phyloP scores from a whole-genome alignment of 2,113 vertebrate species.

The Alaudala cheleensis region DNA sequence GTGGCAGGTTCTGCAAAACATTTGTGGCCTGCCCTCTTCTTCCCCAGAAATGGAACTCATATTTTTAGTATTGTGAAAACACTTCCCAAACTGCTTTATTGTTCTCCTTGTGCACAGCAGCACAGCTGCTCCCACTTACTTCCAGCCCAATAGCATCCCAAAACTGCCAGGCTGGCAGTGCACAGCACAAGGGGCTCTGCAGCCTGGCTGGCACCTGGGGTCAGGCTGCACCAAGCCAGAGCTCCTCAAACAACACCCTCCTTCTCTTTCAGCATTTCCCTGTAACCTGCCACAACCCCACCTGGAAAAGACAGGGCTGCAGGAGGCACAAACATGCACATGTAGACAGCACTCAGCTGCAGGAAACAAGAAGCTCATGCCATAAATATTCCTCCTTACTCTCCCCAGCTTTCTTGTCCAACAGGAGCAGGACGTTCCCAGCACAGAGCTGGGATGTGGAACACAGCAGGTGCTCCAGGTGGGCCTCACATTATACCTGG shows the following conservation, averaged over 20 bases:
- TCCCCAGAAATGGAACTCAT: not conserved
- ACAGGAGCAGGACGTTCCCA: not conserved
- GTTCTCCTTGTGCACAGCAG: not conserved
- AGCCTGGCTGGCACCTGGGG: not conserved
- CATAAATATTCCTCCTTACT: not conserved
- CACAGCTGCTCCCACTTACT: constrained; percentile 50
- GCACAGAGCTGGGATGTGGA: not conserved
- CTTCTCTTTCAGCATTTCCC: not conserved
- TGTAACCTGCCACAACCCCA: not conserved
- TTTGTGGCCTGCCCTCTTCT: not conserved
- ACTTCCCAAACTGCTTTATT: not conserved
- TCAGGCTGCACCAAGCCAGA: not conserved
- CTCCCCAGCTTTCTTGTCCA: not conserved
- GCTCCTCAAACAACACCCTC: not conserved
- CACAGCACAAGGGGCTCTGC: not conserved
- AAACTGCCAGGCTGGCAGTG: not conserved
- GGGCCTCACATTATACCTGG: not conserved
- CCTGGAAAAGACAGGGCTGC: not conserved
- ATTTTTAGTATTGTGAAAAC: not conserved
- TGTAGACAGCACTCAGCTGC: not conserved
- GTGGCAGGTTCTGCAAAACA: not conserved
- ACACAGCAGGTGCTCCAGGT: not conserved
- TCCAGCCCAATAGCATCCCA: not conserved
- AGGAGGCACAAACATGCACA: not conserved
- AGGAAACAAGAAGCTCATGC: not conserved